Evolutionary conservation across 2,888 invertebrate species (phyloP).

Genomic region (Tipula helvola): DNA sequence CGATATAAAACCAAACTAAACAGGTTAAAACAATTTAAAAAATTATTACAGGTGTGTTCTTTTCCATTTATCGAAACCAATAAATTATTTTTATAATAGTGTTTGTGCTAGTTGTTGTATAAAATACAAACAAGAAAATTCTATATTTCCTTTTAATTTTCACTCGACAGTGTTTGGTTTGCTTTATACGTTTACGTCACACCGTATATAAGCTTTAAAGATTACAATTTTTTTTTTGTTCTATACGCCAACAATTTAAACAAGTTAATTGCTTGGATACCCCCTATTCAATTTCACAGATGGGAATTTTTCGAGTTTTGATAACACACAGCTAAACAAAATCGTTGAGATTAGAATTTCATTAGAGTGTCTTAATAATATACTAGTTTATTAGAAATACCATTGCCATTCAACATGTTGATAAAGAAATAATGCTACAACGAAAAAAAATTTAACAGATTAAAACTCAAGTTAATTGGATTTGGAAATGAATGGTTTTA

Average conservation of each 20-base stretch:
- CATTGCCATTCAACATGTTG: background rate
- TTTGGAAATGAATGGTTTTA: background rate
- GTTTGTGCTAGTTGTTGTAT: background rate
- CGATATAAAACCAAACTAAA: too few species aligned
- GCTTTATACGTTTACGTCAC: background rate
- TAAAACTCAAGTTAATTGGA: background rate
- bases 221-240: background rate
- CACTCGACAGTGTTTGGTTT: background rate
- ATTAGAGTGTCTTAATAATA: background rate
- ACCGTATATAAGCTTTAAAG: background rate
- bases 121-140: background rate
- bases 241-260: background rate
- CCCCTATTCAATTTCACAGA: background rate
- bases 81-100: background rate
- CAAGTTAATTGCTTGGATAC: conserved; percentile 4
- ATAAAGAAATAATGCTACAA: background rate
- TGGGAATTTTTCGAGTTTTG: background rate
- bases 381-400: background rate
- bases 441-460: background rate
- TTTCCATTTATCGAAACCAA: background rate
- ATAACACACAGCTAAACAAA: background rate
- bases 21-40: too few species aligned
- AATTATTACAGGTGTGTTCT: background rate
- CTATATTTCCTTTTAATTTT: background rate
- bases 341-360: background rate